Base-by-base conservation (phyloP, 1,140 invertebrate genomes). In the Bactericera cockerelli region DNA sequence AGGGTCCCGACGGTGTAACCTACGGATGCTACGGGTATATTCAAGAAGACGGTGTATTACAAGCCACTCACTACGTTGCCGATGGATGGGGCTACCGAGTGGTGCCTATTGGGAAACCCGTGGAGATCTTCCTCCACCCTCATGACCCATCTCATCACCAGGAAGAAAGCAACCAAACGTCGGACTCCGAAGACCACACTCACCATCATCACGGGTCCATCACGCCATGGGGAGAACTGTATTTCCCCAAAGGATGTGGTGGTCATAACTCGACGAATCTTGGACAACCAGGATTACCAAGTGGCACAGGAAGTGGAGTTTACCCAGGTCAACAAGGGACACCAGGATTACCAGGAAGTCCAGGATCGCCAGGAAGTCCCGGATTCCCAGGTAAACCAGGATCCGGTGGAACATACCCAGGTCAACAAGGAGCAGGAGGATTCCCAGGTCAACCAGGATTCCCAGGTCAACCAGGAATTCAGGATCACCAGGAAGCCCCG, bases 1-100 rank as follows among this genome's bases (percentile, higher is more conserved):
- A 79, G 57, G 83, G 81, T 13, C 77, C 81, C 0, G 83, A 86
- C 65, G 81, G 81, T 10, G 79, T 87, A 16, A 85, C 84, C 0
- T 87, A 86, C 62, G 85, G 85, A 62, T 87, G 84, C 69, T 87
- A 86, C 61, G 85, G 85, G 36, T 83, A 82, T 65, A 76, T 86
- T 14, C 82, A 86, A 67, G 78, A 82, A 1, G 76, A 81, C 49
- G 77, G 80, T 21, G 75, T 78, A 61, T 69, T 83, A 2, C 73
- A 78, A 38, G 80, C 79, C 26, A 84, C 82, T 25, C 83, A 85
- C 69, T 89, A 87, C 64, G 73, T 88, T 1, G 83, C 84, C 56
- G 85, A 88, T 70, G 78, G 79, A 42, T 83, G 83, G 74, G 85
- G 85, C 36, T 88, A 86, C 67, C 70, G 85, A 62, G 78, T 83